Conservation (phyloP, 2,797 vertebrate species). For the Pseudomugil gertrudae region DNA sequence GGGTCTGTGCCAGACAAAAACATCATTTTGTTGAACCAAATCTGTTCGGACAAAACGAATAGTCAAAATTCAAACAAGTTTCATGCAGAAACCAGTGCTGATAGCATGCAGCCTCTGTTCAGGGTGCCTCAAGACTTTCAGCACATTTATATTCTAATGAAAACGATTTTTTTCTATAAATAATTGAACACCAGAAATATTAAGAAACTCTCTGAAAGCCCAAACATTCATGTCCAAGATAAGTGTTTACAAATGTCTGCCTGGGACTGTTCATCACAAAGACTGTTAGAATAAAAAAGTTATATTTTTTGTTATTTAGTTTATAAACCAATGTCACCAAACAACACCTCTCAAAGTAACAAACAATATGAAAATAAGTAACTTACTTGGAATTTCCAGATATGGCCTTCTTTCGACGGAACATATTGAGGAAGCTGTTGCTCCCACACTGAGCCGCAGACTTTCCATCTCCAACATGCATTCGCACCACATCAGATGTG, state of each 20-base stretch:
- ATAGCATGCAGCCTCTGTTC: no score
- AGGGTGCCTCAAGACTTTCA: not conserved
- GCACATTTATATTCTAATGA: not conserved
- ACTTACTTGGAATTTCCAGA: constrained; percentile 95
- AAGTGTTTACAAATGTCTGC: not conserved
- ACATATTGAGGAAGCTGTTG: constrained; percentile 96
- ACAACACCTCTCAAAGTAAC: not conserved
- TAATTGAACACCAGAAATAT: not conserved
- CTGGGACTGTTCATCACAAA: not conserved
- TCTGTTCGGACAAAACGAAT: not conserved
- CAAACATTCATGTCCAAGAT: constrained; percentile 8
- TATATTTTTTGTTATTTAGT: not conserved
- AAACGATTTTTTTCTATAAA: not conserved
- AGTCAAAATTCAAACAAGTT: not conserved
- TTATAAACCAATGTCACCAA: constrained; percentile 24
- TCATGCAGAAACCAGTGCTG: not conserved
- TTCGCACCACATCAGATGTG: constrained; percentile 97
- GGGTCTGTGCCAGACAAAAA: not conserved
- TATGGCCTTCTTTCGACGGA: constrained; percentile 92
- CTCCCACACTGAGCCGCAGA: constrained; percentile 87
- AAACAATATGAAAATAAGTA: constrained; percentile 5
- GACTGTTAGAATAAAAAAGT: not conserved
- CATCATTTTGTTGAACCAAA: not conserved
- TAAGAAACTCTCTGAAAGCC: not conserved
- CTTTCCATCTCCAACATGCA: constrained; percentile 98